A percentile compares a stretch with the other conserved stretches of the same genome.
These are phyloP conservation scores for Melinopterus prodromus DNA, from an alignment of 2,888 invertebrate genomes.

Conservation along the genomic window DNA sequence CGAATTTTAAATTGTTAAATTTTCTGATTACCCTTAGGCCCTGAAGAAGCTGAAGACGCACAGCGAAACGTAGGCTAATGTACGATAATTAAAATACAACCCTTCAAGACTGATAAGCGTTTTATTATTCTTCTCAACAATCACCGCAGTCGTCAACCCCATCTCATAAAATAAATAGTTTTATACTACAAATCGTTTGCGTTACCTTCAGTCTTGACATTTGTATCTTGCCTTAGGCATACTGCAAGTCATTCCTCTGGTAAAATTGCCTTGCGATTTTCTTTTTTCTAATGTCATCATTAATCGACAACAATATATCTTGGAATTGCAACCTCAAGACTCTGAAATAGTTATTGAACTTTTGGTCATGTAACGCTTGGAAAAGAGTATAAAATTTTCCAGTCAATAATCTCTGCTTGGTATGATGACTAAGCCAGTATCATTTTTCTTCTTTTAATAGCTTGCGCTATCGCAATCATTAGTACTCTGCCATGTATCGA, in stretches of 20 bases:
- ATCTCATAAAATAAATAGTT: no score
- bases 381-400: not conserved
- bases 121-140: no score
- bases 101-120: no score
- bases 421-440: not conserved
- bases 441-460: not conserved
- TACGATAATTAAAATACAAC: no score
- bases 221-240: slow-evolving; percentile 24
- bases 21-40: no score
- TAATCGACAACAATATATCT: not conserved
- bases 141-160: no score
- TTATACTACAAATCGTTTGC: not conserved
- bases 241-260: slow-evolving; percentile 27
- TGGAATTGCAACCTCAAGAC: not conserved
- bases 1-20: no score
- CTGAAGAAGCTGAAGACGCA: no score
- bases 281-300: not conserved
- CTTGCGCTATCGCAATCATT: not conserved
- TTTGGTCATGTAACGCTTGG: not conserved
- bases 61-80: no score
- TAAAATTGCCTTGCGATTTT: slow-evolving; percentile 22
- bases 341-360: not conserved
- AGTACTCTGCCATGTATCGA: not conserved
- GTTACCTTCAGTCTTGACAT: not conserved
- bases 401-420: not conserved